Evolutionary conservation across 1,140 invertebrate species (phyloP).

Genomic region (Brachionus sp.): DNA sequence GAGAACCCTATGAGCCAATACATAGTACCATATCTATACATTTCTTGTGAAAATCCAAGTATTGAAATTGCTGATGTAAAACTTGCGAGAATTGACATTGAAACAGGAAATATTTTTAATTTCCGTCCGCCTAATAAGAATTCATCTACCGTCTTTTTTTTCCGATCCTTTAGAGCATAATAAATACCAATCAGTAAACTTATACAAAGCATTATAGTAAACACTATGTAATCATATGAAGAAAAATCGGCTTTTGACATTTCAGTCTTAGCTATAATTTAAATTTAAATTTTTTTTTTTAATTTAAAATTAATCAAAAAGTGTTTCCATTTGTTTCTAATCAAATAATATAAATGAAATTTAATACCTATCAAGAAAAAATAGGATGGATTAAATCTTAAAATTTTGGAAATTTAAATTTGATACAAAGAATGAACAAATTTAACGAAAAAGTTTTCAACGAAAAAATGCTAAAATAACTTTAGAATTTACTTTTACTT

Average conservation of each 20-base stretch:
- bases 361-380: no score
- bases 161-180: slow-evolving; percentile 37
- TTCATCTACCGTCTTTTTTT: background rate
- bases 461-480: no score
- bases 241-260: slow-evolving; percentile 18
- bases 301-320: background rate
- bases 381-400: no score
- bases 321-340: background rate
- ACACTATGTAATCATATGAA: slow-evolving; percentile 8
- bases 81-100: slow-evolving; percentile 57
- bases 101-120: slow-evolving; percentile 51
- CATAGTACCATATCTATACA: slow-evolving; percentile 53
- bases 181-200: slow-evolving; percentile 32
- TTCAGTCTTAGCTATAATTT: background rate
- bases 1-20: slow-evolving; percentile 47
- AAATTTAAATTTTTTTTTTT: background rate
- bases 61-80: slow-evolving; percentile 58
- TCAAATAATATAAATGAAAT: no score
- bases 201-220: background rate
- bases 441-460: no score
- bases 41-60: slow-evolving; percentile 59
- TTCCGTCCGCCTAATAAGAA: slow-evolving; percentile 41
- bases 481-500: no score
- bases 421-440: no score
- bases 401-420: no score